Conservation (phyloP, 2,113 vertebrate genomes). For the Corythornis vintsioides region DNA sequence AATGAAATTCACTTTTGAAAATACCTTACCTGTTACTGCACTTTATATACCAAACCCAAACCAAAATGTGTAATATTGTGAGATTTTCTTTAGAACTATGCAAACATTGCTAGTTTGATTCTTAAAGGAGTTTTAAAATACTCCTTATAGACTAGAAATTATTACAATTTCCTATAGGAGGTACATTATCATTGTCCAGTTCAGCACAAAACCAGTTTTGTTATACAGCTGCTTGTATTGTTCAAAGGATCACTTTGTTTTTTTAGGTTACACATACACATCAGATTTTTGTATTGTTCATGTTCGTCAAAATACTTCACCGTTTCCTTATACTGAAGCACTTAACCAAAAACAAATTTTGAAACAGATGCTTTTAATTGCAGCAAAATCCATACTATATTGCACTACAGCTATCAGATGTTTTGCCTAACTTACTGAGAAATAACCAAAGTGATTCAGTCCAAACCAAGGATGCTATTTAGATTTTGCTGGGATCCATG, state of each 20-base stretch:
- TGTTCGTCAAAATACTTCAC: background rate
- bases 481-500: background rate
- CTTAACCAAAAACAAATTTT: background rate
- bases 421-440: background rate
- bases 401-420: background rate
- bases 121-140: background rate
- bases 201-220: background rate
- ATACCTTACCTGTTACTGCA: background rate
- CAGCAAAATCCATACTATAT: background rate
- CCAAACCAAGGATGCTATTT: background rate
- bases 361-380: slow-evolving; percentile 1
- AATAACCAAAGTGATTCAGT: background rate
- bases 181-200: background rate
- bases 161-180: background rate
- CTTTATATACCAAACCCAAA: background rate
- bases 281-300: background rate
- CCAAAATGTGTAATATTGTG: background rate
- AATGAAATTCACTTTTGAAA: background rate
- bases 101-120: background rate
- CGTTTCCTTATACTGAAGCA: background rate
- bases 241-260: background rate
- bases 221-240: background rate
- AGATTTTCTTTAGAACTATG: background rate
- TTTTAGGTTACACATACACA: background rate
- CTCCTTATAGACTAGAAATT: background rate